Evolutionary conservation across 92 coral and sea anemone species (phyloP), one percentile per base, ranked within the genome.

Genomic region (Umimayanthus chanpuru): DNA sequence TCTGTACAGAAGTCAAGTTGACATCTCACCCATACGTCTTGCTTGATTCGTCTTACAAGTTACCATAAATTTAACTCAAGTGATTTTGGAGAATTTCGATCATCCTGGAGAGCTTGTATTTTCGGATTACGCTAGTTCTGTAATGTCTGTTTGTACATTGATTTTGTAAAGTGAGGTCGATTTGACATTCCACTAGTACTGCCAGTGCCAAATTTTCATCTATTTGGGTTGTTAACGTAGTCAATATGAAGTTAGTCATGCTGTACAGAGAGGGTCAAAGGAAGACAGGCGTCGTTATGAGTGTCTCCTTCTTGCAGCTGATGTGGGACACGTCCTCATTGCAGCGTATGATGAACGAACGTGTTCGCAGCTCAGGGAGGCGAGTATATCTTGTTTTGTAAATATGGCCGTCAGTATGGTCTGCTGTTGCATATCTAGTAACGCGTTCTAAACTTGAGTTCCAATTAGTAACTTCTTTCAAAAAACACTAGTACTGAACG

Each of bases 261-360:
- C 21, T 61, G n/a, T 61, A n/a, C 10, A 36, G 49, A 75, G 40
- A 8, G 71, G 6, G 5, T 12, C 16, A 3, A 0, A 18, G 1
- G 20, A 77, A n/a, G 9, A 14, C 25, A 18, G 67, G 67, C 20
- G 67, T 20, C 67, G 67, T 8, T 30, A 58, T 70, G 77, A 8
- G 58, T 74, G 11, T 75, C 29, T 85, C 20, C 18, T 88, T 73
- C 75, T 58, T 91, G 6, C 81, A 97, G 99, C 92, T 82, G 99
- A 95, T 26, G 90, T 92, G 10, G 98, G 98, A 3, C 98, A 94
- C 81, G 93, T 94, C 8, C 92, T 97, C 77, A 93, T 95, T 53
- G 99, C 99, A 9, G 99, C 99, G 9, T 95, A 94, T 58, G 99
- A 96, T 85, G 98, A 94, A 58, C 91, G 99, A 86, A 96, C 99